phyloP scores from a whole-genome alignment of 2,797 vertebrate species.

The Pantherophis alleghaniensis region DNA sequence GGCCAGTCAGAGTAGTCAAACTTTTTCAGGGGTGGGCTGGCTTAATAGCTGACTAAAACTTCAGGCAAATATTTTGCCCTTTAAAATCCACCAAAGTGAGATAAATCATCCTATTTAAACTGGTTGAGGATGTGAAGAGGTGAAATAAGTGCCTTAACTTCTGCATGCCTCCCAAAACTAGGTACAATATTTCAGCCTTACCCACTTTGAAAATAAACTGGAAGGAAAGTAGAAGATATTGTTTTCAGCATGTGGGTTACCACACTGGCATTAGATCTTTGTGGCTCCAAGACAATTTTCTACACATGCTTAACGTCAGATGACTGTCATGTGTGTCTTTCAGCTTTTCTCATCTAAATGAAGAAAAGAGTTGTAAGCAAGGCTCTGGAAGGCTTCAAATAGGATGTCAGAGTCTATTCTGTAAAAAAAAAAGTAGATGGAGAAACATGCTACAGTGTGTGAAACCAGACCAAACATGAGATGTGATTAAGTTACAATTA shows the following conservation, averaged over 20 bases:
- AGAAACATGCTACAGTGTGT: background rate
- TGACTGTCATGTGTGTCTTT: background rate
- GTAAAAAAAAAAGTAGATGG: background rate
- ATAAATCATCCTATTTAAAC: background rate
- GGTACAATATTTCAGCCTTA: background rate
- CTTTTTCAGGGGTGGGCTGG: background rate
- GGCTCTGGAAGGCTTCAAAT: background rate
- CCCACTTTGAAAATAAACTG: background rate
- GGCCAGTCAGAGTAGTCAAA: background rate
- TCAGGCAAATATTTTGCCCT: background rate
- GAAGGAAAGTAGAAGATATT: background rate
- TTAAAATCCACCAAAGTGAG: background rate
- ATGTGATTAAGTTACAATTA: background rate
- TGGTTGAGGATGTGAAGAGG: background rate
- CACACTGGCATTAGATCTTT: background rate
- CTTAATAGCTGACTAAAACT: background rate
- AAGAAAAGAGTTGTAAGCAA: background rate
- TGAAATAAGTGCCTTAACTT: background rate
- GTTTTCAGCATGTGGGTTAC: background rate
- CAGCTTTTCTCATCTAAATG: background rate
- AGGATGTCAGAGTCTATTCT: background rate
- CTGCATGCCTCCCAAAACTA: background rate
- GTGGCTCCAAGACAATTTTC: background rate
- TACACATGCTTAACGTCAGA: background rate
- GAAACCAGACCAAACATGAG: background rate